Conservation (phyloP, 2,797 vertebrate genomes). For the Rousettus madagascariensis region DNA sequence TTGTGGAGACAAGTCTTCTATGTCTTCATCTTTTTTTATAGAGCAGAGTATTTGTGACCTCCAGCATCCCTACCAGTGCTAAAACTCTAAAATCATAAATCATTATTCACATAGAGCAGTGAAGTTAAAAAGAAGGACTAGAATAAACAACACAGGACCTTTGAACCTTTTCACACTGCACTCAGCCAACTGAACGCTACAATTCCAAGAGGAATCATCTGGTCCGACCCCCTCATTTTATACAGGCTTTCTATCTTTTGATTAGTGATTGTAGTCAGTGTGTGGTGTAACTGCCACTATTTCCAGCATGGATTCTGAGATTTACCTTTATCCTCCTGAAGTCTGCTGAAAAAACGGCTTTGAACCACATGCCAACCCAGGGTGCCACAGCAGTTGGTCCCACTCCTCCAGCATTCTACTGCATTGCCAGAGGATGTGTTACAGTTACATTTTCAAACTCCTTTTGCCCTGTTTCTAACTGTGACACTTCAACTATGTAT, state of each 20-base stretch:
- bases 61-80: not conserved
- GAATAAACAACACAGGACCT: not conserved
- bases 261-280: not conserved
- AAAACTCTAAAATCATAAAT: not conserved
- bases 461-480: not conserved
- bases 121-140: not conserved
- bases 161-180: not conserved
- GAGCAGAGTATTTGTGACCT: not conserved
- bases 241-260: not conserved
- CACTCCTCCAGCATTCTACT: rapidly evolving
- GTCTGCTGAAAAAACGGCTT: not conserved
- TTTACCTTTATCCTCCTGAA: not conserved
- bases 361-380: not conserved
- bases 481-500: not conserved
- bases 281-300: not conserved
- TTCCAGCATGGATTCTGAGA: not conserved
- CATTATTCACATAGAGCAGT: not conserved
- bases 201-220: not conserved
- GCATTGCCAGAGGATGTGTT: not conserved
- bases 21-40: not conserved
- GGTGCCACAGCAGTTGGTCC: rapidly evolving
- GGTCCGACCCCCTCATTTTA: not conserved
- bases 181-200: not conserved
- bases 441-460: not conserved
- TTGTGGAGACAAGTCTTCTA: not conserved